Evolutionary conservation across 2,888 invertebrate genomes (phyloP).

Genomic region (Tetragnatha montana): DNA sequence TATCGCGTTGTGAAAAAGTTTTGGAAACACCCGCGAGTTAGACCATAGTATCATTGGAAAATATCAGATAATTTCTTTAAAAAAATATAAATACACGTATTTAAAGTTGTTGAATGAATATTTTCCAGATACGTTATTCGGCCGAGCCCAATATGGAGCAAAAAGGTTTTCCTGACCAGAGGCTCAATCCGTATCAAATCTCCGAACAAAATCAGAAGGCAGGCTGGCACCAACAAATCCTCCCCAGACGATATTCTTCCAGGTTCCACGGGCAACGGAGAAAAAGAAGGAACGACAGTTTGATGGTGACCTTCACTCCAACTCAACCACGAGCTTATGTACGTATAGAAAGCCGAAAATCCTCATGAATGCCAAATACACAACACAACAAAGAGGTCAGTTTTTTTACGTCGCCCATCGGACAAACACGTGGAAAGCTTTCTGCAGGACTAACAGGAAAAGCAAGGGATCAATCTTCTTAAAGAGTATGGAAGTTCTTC

Average conservation of each 20-base stretch:
- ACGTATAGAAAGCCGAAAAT: not conserved
- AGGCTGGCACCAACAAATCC: slow-evolving; percentile 18
- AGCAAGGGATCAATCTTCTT: not conserved
- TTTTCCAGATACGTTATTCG: slow-evolving; percentile 87
- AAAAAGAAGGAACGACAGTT: slow-evolving; percentile 62
- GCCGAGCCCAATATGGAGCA: slow-evolving; percentile 95
- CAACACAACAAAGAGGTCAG: not conserved
- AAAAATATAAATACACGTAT: not conserved
- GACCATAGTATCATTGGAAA: not conserved
- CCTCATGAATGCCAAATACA: slow-evolving; percentile 9
- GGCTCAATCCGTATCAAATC: slow-evolving; percentile 72
- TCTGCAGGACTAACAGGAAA: not conserved
- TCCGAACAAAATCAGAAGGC: slow-evolving; percentile 50
- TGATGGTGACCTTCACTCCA: slow-evolving; percentile 30
- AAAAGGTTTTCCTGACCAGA: slow-evolving; percentile 85
- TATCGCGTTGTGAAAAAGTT: not conserved
- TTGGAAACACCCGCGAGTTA: not conserved
- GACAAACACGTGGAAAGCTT: not conserved
- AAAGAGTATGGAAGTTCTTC: not conserved
- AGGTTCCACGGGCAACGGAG: slow-evolving; percentile 36
- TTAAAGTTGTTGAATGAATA: not conserved
- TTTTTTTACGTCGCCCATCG: not conserved
- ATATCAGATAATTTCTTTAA: no score
- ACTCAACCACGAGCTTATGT: slow-evolving; percentile 17
- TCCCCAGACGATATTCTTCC: slow-evolving; percentile 59